These are phyloP conservation scores for Gandaritis pyraliata DNA, from an alignment of 2,888 invertebrate species.

Conservation along the genomic window DNA sequence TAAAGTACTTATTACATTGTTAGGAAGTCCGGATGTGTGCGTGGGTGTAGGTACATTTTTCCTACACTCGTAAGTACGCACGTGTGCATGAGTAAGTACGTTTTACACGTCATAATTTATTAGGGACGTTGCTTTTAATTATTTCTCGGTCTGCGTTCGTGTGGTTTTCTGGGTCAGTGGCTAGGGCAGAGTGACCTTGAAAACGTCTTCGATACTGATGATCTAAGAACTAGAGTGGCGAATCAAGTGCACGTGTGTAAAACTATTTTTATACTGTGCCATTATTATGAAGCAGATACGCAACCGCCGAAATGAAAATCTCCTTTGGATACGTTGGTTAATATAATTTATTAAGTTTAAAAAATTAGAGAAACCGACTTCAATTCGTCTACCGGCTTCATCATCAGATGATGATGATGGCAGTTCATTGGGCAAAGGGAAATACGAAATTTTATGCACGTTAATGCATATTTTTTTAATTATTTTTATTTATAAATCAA, in stretches of 20 bases:
- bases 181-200: not conserved
- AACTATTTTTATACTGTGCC: not conserved
- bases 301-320: too few species aligned
- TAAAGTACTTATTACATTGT: conserved; percentile 31
- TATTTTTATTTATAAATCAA: too few species aligned
- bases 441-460: too few species aligned
- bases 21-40: conserved; percentile 31
- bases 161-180: not conserved
- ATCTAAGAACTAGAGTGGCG: not conserved
- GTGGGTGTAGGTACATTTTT: conserved; percentile 28
- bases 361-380: too few species aligned
- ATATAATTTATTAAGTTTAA: too few species aligned
- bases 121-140: conserved; percentile 10
- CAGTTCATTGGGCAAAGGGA: too few species aligned
- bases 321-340: too few species aligned
- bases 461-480: too few species aligned
- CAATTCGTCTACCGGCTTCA: too few species aligned
- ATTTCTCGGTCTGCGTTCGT: conserved; percentile 5
- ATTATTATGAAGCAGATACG: too few species aligned
- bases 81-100: conserved; percentile 2
- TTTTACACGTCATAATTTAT: conserved; percentile 6
- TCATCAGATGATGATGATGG: too few species aligned
- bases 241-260: not conserved
- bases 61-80: not conserved
- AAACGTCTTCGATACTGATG: not conserved